Conservation (phyloP, 2,888 invertebrate species). For the Stenoptilia bipunctidactyla region DNA sequence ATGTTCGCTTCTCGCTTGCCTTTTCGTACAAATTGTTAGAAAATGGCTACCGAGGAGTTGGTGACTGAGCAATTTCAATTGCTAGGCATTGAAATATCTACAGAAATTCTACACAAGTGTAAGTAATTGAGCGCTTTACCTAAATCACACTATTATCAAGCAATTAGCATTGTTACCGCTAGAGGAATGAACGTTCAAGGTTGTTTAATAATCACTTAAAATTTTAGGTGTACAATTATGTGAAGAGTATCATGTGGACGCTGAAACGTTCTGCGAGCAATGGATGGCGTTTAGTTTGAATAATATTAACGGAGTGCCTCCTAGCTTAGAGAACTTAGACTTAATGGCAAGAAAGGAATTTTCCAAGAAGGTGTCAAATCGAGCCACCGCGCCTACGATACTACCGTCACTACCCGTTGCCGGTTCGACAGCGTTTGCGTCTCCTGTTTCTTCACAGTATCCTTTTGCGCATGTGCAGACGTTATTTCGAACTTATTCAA, state of each 20-base stretch:
- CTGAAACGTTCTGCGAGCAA: slow-evolving; percentile 79
- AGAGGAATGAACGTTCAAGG: slow-evolving; percentile 58
- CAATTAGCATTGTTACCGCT: slow-evolving; percentile 18
- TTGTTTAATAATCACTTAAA: slow-evolving; percentile 41
- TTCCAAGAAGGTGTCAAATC: slow-evolving; percentile 54
- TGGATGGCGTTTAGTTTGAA: slow-evolving; percentile 85
- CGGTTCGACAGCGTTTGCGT: slow-evolving; percentile 49
- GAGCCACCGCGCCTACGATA: slow-evolving; percentile 36
- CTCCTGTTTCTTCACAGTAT: slow-evolving; percentile 45
- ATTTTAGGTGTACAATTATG: slow-evolving; percentile 75
- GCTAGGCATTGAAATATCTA: slow-evolving; percentile 69
- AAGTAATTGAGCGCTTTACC: slow-evolving; percentile 26
- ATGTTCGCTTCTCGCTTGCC: slow-evolving; percentile 25
- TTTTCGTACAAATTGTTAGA: slow-evolving; percentile 31
- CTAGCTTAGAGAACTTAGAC: slow-evolving; percentile 71
- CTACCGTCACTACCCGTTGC: slow-evolving; percentile 42
- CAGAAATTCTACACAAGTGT: slow-evolving; percentile 71
- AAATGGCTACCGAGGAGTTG: slow-evolving; percentile 69
- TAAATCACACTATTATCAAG: neutral
- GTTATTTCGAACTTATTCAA: neutral
- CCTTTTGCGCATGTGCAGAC: slow-evolving; percentile 38
- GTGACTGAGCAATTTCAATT: slow-evolving; percentile 75
- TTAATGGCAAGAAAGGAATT: slow-evolving; percentile 77
- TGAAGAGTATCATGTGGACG: slow-evolving; percentile 71
- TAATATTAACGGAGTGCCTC: slow-evolving; percentile 71